A percentile compares a stretch with the other conserved stretches of the same genome.
These are phyloP conservation scores for Mallateleia sp. DNA, from an alignment of 2,888 invertebrate genomes.

Conservation along the genomic window DNA sequence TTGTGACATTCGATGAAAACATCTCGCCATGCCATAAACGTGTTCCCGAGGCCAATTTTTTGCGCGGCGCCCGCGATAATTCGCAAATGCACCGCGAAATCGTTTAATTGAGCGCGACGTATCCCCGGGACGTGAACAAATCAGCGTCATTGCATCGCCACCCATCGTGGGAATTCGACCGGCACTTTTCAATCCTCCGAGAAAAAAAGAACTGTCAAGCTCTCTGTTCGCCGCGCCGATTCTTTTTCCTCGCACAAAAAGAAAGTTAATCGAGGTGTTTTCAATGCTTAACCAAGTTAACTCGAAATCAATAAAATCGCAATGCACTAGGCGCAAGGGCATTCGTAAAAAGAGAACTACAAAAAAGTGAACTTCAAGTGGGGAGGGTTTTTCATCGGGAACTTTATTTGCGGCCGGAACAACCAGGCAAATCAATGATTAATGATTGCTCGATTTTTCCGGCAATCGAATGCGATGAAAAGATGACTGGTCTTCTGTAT, in stretches of 20 bases:
- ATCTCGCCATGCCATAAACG: too few species aligned
- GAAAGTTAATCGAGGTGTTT: slow-evolving; percentile 55
- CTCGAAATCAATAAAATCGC: slow-evolving; percentile 64
- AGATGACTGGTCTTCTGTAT: too few species aligned
- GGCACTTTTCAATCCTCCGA: slow-evolving; percentile 32
- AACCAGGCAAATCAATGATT: slow-evolving; percentile 23
- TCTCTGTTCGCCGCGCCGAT: slow-evolving; percentile 32
- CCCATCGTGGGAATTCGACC: slow-evolving; percentile 67
- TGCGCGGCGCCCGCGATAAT: slow-evolving; percentile 14
- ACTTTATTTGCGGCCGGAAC: slow-evolving; percentile 36
- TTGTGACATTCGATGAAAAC: too few species aligned
- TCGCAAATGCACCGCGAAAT: slow-evolving; percentile 67
- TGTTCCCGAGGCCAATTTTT: neutral
- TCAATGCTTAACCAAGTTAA: slow-evolving; percentile 46
- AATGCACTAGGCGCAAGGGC: slow-evolving; percentile 9
- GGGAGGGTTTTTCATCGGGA: slow-evolving; percentile 38
- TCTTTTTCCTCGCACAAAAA: slow-evolving; percentile 37
- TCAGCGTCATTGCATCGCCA: slow-evolving; percentile 49
- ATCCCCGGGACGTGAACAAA: slow-evolving; percentile 54
- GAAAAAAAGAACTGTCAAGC: slow-evolving; percentile 41
- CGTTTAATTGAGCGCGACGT: slow-evolving; percentile 69
- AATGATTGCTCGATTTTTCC: too few species aligned
- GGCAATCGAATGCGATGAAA: too few species aligned
- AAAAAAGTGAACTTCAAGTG: slow-evolving; percentile 47
- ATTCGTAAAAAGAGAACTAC: slow-evolving; percentile 5